Evolutionary conservation across 1,140 invertebrate genomes (phyloP).

Genomic region (Lutraria rhynchaena): DNA sequence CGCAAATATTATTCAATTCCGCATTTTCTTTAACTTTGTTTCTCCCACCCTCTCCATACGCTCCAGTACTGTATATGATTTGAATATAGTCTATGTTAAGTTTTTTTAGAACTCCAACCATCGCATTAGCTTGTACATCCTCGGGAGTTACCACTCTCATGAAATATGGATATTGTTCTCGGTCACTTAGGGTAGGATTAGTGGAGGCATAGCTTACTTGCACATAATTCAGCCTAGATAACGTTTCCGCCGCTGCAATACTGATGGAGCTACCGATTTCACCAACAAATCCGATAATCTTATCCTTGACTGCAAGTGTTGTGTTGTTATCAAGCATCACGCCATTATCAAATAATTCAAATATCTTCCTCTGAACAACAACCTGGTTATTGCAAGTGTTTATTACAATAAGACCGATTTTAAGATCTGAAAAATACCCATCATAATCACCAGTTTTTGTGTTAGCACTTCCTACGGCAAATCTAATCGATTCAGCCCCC

Average conservation of each 20-base stretch:
- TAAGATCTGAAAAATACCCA: background rate
- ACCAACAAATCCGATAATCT: conserved; percentile 59
- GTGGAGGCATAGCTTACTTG: conserved; percentile 91
- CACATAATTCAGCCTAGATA: conserved; percentile 13
- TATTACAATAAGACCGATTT: conserved; percentile 40
- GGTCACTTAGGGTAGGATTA: conserved; percentile 88
- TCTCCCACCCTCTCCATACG: conserved; percentile 52
- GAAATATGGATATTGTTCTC: conserved; percentile 89
- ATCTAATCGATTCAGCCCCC: conserved; percentile 8
- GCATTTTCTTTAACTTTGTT: conserved; percentile 24
- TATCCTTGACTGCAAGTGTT: conserved; percentile 66
- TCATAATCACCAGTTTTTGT: background rate
- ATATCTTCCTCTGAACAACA: conserved; percentile 32
- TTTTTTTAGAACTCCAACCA: conserved; percentile 78
- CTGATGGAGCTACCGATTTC: conserved; percentile 34
- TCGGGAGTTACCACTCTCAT: conserved; percentile 91
- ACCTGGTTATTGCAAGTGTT: conserved; percentile 27
- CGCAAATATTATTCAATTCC: conserved; percentile 53
- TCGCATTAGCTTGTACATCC: conserved; percentile 89
- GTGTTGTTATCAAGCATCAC: background rate
- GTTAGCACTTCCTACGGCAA: conserved; percentile 6
- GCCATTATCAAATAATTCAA: background rate
- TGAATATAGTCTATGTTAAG: conserved; percentile 63
- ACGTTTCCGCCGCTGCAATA: conserved; percentile 40
- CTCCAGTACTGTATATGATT: conserved; percentile 51